Conservation (phyloP, 1,140 invertebrate species). For the Drosophila trapezifrons region DNA sequence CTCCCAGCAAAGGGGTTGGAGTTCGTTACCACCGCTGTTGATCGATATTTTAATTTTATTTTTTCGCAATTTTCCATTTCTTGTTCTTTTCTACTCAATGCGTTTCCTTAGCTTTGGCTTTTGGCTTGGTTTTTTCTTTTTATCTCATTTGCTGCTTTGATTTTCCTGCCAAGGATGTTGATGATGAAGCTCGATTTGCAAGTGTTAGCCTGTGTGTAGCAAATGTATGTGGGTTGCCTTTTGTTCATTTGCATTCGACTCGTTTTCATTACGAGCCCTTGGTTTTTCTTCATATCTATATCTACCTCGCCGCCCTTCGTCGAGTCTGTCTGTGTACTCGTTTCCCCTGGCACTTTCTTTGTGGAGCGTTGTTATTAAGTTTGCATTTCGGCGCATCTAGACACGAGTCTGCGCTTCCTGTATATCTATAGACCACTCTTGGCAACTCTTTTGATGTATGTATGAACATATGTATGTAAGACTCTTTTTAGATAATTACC, state of each 20-base stretch:
- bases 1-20: slow-evolving; percentile 67
- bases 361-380: slow-evolving; percentile 59
- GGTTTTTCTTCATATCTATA: slow-evolving; percentile 18
- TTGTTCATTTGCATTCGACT: slow-evolving; percentile 78
- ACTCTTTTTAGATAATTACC: not conserved
- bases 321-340: slow-evolving; percentile 1
- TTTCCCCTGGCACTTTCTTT: slow-evolving; percentile 28
- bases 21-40: slow-evolving; percentile 74
- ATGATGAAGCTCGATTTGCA: slow-evolving; percentile 49
- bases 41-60: slow-evolving; percentile 83
- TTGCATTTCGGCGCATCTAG: slow-evolving; percentile 57
- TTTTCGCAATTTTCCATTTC: slow-evolving; percentile 63
- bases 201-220: slow-evolving; percentile 26
- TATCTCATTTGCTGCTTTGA: slow-evolving; percentile 73
- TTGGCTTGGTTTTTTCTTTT: slow-evolving; percentile 48
- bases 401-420: slow-evolving; percentile 37
- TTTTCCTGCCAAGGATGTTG: slow-evolving; percentile 66
- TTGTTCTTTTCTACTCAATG: slow-evolving; percentile 36
- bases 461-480: not conserved
- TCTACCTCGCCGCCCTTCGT: slow-evolving; percentile 2
- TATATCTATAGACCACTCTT: slow-evolving; percentile 36
- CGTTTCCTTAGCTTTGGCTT: slow-evolving; percentile 70
- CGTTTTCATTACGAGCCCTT: slow-evolving; percentile 71
- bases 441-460: slow-evolving; percentile 64
- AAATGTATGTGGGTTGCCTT: slow-evolving; percentile 49